Conservation (phyloP, 2,113 vertebrate genomes). For the Theristicus caerulescens region DNA sequence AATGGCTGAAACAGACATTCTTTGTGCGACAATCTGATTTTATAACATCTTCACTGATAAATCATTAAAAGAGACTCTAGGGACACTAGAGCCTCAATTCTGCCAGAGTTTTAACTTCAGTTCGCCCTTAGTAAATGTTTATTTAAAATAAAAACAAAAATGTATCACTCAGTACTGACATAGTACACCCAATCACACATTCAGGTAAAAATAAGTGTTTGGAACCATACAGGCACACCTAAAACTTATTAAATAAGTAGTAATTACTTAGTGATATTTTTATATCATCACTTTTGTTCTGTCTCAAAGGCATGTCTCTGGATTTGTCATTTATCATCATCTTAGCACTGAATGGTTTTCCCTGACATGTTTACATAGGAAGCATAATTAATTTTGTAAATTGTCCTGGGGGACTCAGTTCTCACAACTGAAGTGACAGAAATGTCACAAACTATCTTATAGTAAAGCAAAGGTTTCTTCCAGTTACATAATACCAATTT, state of each 20-base stretch:
- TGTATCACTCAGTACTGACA: neutral
- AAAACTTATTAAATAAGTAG: neutral
- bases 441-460: conserved; percentile 2
- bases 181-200: neutral
- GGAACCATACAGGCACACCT: neutral
- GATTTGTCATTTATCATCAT: neutral
- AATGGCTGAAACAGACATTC: neutral
- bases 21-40: neutral
- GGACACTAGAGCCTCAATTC: neutral
- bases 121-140: conserved; percentile 32
- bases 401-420: neutral
- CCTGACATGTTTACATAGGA: neutral
- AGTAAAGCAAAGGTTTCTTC: conserved; percentile 24
- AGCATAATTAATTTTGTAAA: conserved; percentile 42
- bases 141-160: conserved; percentile 57
- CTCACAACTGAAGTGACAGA: conserved; percentile 44
- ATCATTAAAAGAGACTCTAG: conserved; percentile 1
- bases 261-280: neutral
- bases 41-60: neutral
- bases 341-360: neutral
- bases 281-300: conserved; percentile 6
- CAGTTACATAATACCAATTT: neutral
- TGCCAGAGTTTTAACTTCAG: neutral
- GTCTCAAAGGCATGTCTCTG: conserved; percentile 10
- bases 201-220: neutral